These are phyloP conservation scores for Hemichromis elongatus DNA, from an alignment of 2,113 vertebrate species.

Conservation along the genomic window DNA sequence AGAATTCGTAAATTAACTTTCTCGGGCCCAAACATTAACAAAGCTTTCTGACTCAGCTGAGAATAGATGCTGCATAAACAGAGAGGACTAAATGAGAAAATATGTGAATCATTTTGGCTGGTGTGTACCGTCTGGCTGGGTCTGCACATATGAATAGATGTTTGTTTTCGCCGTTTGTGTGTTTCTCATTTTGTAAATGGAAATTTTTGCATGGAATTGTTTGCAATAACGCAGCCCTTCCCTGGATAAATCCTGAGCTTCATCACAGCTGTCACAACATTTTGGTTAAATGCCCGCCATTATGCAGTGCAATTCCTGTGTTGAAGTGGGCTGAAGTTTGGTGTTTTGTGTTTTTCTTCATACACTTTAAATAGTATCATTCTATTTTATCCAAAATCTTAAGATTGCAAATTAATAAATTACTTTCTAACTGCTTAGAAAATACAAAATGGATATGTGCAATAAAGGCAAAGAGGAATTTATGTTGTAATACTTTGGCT, in stretches of 20 bases:
- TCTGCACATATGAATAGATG: not conserved
- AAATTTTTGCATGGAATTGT: not conserved
- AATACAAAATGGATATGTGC: not conserved
- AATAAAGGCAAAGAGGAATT: not conserved
- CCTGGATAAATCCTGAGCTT: not conserved
- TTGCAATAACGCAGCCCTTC: not conserved
- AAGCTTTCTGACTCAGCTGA: not conserved
- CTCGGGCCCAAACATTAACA: not conserved
- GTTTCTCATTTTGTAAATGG: not conserved
- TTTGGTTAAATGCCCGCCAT: not conserved
- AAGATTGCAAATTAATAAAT: not conserved
- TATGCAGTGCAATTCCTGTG: not conserved
- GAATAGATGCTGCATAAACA: not conserved
- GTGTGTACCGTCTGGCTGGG: not conserved
- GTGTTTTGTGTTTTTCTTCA: not conserved
- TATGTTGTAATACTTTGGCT: not conserved
- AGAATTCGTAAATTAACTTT: not conserved
- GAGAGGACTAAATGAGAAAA: not conserved
- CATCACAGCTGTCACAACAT: not conserved
- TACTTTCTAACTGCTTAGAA: not conserved
- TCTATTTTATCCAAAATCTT: not conserved
- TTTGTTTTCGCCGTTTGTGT: not conserved
- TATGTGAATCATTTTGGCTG: not conserved
- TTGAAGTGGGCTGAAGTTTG: not conserved
- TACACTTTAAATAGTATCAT: not conserved